A percentile compares a stretch with the other conserved stretches of the same genome.
Evolutionary conservation across 1,140 invertebrate genomes (phyloP).

Genomic region (Bombus vancouverensis): DNA sequence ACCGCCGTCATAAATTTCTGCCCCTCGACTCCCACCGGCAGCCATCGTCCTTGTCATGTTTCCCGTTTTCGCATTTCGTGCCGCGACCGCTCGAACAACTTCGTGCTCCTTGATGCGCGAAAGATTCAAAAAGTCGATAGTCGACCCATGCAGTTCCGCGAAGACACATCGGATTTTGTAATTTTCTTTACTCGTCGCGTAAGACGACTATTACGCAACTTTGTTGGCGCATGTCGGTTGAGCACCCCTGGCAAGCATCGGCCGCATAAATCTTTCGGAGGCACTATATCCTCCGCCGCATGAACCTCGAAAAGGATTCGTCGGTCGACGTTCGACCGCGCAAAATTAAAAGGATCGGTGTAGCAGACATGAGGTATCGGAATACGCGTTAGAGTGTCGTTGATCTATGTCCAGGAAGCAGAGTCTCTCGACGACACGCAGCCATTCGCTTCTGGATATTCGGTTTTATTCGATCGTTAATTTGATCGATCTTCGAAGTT

Average conservation of each 20-base stretch:
- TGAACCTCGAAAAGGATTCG: constrained; percentile 55
- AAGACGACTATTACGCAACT: neutral
- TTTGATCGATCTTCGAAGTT: constrained; percentile 41
- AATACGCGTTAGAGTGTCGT: constrained; percentile 50
- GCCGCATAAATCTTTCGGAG: constrained; percentile 66
- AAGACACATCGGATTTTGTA: neutral
- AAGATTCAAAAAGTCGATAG: neutral
- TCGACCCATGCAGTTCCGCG: no score
- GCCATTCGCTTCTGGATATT: neutral
- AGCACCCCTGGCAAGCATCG: constrained; percentile 59
- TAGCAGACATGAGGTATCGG: constrained; percentile 43
- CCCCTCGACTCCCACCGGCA: constrained; percentile 60
- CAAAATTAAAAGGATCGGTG: constrained; percentile 64
- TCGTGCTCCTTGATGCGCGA: neutral
- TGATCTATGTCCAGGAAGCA: constrained; percentile 59
- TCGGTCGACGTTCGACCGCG: constrained; percentile 55
- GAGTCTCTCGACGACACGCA: neutral
- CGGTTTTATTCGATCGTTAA: constrained; percentile 48
- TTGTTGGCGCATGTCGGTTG: constrained; percentile 21
- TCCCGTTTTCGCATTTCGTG: constrained; percentile 20
- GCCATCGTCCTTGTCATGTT: constrained; percentile 42
- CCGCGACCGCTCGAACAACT: neutral
- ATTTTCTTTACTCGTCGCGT: neutral
- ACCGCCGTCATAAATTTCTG: constrained; percentile 63
- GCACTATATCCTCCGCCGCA: constrained; percentile 52